Evolutionary conservation across 2,113 vertebrate species (phyloP).

Genomic region (Ia io): DNA sequence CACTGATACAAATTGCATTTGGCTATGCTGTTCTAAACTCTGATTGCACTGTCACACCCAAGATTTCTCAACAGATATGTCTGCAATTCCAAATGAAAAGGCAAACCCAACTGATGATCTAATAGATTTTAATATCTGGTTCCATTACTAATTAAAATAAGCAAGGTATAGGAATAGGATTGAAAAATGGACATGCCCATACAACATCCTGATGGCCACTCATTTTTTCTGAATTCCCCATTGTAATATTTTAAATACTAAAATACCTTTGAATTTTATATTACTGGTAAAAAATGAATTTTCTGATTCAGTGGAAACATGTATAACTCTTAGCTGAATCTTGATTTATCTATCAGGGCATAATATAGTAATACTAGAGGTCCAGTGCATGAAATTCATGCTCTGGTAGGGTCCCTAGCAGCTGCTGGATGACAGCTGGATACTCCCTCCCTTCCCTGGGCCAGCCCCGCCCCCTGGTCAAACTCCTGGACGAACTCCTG

Average conservation of each 20-base stretch:
- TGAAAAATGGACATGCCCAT: not conserved
- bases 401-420: no score
- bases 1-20: slow-evolving; percentile 59
- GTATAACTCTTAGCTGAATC: slow-evolving; percentile 12
- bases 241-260: not conserved
- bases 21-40: slow-evolving; percentile 58
- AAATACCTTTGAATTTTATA: not conserved
- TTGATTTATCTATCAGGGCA: not conserved
- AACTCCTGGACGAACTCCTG: no score
- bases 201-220: not conserved
- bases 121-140: slow-evolving; percentile 6
- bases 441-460: no score
- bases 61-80: slow-evolving; percentile 52
- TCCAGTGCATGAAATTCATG: no score
- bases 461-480: no score
- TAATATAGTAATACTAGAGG: not conserved
- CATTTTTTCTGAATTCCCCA: slow-evolving; percentile 10
- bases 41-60: slow-evolving; percentile 47
- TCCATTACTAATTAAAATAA: slow-evolving; percentile 45
- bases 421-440: no score
- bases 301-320: not conserved
- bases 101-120: not conserved
- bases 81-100: slow-evolving; percentile 52
- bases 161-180: not conserved
- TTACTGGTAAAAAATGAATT: not conserved